phyloP scores from a whole-genome alignment of 2,888 invertebrate genomes.

The Metellina segmentata region DNA sequence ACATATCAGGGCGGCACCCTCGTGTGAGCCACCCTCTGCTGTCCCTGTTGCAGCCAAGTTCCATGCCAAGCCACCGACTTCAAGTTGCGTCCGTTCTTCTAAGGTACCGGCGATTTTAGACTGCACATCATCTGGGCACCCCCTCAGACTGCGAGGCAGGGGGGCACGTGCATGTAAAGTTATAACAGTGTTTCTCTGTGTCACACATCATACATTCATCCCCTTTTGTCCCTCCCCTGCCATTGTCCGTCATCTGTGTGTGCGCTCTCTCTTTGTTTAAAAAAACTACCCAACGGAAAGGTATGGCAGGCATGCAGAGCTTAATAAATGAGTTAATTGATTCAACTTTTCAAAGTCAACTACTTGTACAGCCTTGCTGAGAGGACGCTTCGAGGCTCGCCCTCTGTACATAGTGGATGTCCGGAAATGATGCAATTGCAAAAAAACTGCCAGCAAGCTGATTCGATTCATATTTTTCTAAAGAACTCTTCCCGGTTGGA shows the following conservation, averaged over 20 bases:
- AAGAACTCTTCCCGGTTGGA: conserved; percentile 10
- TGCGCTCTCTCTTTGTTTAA: conserved; percentile 22
- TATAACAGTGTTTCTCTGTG: conserved; percentile 47
- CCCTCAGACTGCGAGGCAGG: background rate
- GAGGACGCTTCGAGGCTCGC: background rate
- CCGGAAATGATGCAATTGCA: background rate
- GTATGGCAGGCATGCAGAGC: conserved; percentile 75
- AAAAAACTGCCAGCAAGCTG: conserved; percentile 52
- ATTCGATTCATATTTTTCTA: conserved; percentile 74
- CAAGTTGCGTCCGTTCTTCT: conserved; percentile 69
- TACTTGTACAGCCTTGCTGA: conserved; percentile 62
- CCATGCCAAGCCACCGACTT: conserved; percentile 74
- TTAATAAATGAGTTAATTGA: conserved; percentile 64
- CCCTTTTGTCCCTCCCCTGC: conserved; percentile 68
- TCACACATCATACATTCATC: conserved; percentile 28
- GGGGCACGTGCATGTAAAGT: background rate
- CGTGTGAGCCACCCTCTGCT: conserved; percentile 52
- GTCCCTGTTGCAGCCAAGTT: conserved; percentile 62
- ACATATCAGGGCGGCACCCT: conserved; percentile 75
- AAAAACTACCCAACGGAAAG: conserved; percentile 38
- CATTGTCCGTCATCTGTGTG: conserved; percentile 47
- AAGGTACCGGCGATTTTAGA: background rate
- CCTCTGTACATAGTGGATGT: conserved; percentile 58
- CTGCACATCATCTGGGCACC: conserved; percentile 5
- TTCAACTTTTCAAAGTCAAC: conserved; percentile 74